Base-by-base conservation (phyloP, 2,888 invertebrate species). In the Nematopogon swammerdamellus region DNA sequence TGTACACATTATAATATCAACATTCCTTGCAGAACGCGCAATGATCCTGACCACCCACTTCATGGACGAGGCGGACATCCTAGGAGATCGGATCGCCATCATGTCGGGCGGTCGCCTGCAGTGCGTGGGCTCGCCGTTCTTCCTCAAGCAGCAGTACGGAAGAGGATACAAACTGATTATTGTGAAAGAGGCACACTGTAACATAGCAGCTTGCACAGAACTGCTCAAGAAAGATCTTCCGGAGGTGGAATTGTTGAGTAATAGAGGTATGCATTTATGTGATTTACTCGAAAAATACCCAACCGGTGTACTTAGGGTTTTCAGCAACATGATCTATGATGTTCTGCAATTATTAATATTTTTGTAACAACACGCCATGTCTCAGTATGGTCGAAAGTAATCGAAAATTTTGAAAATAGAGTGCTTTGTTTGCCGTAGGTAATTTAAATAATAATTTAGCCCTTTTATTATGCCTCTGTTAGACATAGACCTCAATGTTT, bases 51-150 rank as follows among this genome's bases (percentile, higher is more conserved):
- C 92, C 0, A 92, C 92, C 0, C 91, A 94, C 67, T 92, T 91
- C 64, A 94, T 94, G 93, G 94, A 94, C 60, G 94, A 95, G 70
- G 94, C 94, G 1, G 94, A 95, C 68, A 80, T 90, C 44, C 79
- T 94, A 2, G 94, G 93, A 0, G 94, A 94, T 69, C 81, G 92
- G 44, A 91, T 94, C 56, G 93, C 92, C 10, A 93, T 95, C 51
- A 91, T 95, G 91, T 86, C 91, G 2, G 85, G 85, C 46, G 94
- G 94, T 1, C 82, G 85, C 36, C 71, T 94, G 43, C 88, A 91
- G 60, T 92, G 93, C 61, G 85, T 87, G 54, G 94, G 93, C 6
- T 87, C 89, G 0, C 88, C 91, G 2, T 88, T 86, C 65, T 92
- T 87, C 63, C 79, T 95, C 42, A 95, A 94, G 67, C 88, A 88